Conservation (phyloP, 2,797 vertebrate genomes). For the Chelidonichthys spinosus region DNA sequence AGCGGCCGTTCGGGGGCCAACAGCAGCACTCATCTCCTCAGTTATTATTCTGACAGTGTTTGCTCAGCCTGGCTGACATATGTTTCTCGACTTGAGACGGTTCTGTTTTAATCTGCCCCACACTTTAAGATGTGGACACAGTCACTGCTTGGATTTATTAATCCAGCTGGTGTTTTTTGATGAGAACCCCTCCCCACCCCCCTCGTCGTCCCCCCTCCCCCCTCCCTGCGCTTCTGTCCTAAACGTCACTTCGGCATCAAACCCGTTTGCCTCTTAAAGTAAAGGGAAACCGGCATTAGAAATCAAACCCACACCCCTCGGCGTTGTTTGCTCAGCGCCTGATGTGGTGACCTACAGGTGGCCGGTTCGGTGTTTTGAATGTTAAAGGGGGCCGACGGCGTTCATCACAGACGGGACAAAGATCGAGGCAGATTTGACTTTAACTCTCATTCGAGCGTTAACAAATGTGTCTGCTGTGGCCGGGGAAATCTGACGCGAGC, state of each 20-base stretch:
- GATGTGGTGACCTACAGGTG: neutral
- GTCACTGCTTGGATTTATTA: conserved; percentile 79
- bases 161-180: conserved; percentile 82
- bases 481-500: neutral
- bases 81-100: conserved; percentile 75
- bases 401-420: conserved; percentile 1
- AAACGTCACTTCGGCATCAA: conserved; percentile 34
- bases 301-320: neutral
- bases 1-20: conserved; percentile 58
- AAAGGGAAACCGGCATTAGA: neutral
- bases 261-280: conserved; percentile 31
- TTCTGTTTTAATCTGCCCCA: conserved; percentile 74
- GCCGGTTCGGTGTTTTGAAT: neutral
- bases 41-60: conserved; percentile 76
- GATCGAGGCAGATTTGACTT: neutral
- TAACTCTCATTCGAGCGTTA: conserved; percentile 6
- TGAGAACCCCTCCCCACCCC: conserved; percentile 43
- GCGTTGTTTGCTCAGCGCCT: neutral
- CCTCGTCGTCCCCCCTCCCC: conserved; percentile 51
- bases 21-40: conserved; percentile 62
- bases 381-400: neutral
- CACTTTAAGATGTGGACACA: conserved; percentile 77
- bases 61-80: conserved; percentile 77
- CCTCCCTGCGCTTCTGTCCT: conserved; percentile 30
- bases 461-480: conserved; percentile 12